A percentile compares a stretch with the other conserved stretches of the same genome.
phyloP scores from a whole-genome alignment of 2,888 invertebrate species.

The Drosophila fungiperda region DNA sequence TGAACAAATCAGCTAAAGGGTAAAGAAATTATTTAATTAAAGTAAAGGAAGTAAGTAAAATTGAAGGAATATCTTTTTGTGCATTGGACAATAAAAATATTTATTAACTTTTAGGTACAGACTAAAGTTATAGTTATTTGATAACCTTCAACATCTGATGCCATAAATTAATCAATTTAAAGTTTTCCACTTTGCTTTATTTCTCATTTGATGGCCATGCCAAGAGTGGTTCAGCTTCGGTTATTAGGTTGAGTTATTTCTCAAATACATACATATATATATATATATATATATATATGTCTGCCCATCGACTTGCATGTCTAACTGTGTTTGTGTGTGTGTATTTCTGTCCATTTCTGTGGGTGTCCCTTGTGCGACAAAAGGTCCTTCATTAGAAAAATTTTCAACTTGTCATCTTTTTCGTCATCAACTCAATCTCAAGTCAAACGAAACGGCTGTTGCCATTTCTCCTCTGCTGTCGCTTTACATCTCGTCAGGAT shows the following conservation, averaged over 20 bases:
- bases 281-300: slow-evolving; percentile 25
- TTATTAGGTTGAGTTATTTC: neutral
- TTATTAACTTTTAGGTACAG: neutral
- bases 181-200: neutral
- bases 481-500: slow-evolving; percentile 72
- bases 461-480: slow-evolving; percentile 64
- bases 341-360: slow-evolving; percentile 4
- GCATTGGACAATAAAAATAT: neutral
- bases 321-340: slow-evolving; percentile 23
- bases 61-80: neutral
- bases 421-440: slow-evolving; percentile 81
- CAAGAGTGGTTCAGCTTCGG: slow-evolving; percentile 33
- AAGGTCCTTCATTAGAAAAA: slow-evolving; percentile 82
- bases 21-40: slow-evolving; percentile 5
- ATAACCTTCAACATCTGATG: neutral
- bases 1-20: neutral
- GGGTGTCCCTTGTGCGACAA: slow-evolving; percentile 68
- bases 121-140: neutral
- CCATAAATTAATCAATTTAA: neutral
- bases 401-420: slow-evolving; percentile 82
- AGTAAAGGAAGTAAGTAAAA: neutral
- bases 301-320: slow-evolving; percentile 45
- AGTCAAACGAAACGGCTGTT: slow-evolving; percentile 76
- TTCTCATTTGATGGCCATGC: neutral
- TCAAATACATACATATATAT: slow-evolving; percentile 9